Conservation (phyloP, 1,140 invertebrate species). For the Macrocentrus cingulum region DNA sequence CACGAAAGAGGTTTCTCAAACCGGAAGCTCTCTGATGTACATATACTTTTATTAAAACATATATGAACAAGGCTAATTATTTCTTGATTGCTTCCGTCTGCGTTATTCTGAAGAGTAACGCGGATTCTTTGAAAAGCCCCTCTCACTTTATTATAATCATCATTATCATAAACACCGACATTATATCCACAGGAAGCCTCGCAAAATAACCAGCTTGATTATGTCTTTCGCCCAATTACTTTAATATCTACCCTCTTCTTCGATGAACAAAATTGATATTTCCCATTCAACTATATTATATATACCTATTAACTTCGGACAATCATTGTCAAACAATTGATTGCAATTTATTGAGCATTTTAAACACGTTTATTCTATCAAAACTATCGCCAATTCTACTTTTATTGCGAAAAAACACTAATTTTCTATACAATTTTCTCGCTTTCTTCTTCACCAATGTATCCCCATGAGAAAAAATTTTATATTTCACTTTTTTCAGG, state of each 20-base stretch:
- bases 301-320: no score
- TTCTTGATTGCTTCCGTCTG: conserved; percentile 18
- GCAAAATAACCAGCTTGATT: conserved; percentile 5
- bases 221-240: conserved; percentile 6
- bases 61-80: conserved; percentile 10
- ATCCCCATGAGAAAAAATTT: no score
- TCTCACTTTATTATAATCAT: conserved; percentile 40
- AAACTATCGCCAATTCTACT: background rate
- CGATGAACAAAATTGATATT: background rate
- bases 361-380: no score
- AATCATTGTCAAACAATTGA: no score
- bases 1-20: no score
- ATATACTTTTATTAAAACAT: no score
- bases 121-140: conserved; percentile 17
- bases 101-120: background rate
- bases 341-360: no score
- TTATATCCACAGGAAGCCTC: conserved; percentile 2
- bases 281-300: background rate
- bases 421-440: no score
- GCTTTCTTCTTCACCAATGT: background rate
- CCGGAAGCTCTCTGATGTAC: no score
- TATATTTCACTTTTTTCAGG: no score
- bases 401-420: background rate
- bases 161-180: conserved; percentile 33
- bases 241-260: conserved; percentile 1